Conservation (phyloP, 2,888 invertebrate species). For the Perizoma affinitatum region DNA sequence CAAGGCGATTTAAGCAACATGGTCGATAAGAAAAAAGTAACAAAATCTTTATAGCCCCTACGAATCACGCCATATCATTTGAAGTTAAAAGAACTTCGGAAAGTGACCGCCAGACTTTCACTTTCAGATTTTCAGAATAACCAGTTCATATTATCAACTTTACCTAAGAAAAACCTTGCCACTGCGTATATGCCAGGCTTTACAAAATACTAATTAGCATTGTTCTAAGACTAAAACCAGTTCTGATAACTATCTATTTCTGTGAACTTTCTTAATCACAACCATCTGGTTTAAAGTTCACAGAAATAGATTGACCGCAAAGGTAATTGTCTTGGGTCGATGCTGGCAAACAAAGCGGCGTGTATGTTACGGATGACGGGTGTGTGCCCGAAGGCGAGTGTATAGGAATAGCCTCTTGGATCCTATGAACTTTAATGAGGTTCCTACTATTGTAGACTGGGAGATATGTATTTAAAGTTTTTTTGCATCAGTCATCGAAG, state of each 20-base stretch:
- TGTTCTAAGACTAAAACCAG: constrained; percentile 11
- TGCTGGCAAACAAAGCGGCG: constrained; percentile 73
- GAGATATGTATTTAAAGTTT: not conserved
- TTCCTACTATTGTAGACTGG: constrained; percentile 35
- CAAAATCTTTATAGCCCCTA: no score
- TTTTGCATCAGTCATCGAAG: no score
- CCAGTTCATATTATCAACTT: no score
- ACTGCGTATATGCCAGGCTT: no score
- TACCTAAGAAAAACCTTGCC: no score
- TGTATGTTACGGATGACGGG: constrained; percentile 68
- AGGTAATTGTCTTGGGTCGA: constrained; percentile 73
- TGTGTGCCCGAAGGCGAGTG: constrained; percentile 55
- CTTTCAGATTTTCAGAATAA: no score
- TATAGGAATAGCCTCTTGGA: constrained; percentile 61
- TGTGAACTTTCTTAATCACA: constrained; percentile 4
- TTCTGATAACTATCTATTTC: constrained; percentile 1
- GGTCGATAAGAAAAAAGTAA: no score
- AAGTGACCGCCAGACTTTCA: no score
- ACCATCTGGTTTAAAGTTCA: constrained; percentile 39
- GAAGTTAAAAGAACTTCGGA: no score
- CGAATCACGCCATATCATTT: no score
- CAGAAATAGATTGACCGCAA: constrained; percentile 66
- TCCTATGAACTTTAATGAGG: constrained; percentile 39
- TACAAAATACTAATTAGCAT: no score
- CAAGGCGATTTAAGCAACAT: not conserved